Evolutionary conservation across 2,797 vertebrate species (phyloP).

Genomic region (Pelobates cultripes): DNA sequence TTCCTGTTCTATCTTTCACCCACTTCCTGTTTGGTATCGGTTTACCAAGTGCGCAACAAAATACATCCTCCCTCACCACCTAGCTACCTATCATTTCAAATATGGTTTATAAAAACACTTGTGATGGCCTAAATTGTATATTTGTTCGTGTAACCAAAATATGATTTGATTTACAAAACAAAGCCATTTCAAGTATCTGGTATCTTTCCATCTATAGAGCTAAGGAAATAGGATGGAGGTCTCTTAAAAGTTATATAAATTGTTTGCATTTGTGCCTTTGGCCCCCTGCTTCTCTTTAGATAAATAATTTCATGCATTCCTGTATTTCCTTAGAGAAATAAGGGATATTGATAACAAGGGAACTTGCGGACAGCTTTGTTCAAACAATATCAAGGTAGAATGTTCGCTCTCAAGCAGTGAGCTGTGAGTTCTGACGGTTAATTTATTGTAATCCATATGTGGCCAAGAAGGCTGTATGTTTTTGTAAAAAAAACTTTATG

Average conservation of each 20-base stretch:
- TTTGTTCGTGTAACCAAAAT: too few species aligned
- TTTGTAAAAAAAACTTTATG: not conserved
- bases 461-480: not conserved
- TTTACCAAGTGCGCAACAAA: too few species aligned
- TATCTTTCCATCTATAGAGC: not conserved
- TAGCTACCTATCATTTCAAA: too few species aligned
- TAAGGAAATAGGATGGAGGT: conserved; percentile 43
- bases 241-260: conserved; percentile 35
- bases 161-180: too few species aligned
- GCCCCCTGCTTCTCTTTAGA: conserved; percentile 26
- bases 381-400: conserved; percentile 21
- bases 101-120: too few species aligned
- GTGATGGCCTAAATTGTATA: too few species aligned
- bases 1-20: too few species aligned
- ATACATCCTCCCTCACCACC: too few species aligned
- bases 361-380: conserved; percentile 36
- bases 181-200: conserved; percentile 16
- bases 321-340: conserved; percentile 47
- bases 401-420: not conserved
- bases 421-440: not conserved
- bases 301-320: conserved; percentile 50
- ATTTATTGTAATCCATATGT: not conserved
- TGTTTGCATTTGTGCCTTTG: conserved; percentile 39
- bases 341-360: conserved; percentile 34
- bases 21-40: too few species aligned